Conservation (phyloP, 2,888 invertebrate genomes). For the Pollenia griseotomentosa region DNA sequence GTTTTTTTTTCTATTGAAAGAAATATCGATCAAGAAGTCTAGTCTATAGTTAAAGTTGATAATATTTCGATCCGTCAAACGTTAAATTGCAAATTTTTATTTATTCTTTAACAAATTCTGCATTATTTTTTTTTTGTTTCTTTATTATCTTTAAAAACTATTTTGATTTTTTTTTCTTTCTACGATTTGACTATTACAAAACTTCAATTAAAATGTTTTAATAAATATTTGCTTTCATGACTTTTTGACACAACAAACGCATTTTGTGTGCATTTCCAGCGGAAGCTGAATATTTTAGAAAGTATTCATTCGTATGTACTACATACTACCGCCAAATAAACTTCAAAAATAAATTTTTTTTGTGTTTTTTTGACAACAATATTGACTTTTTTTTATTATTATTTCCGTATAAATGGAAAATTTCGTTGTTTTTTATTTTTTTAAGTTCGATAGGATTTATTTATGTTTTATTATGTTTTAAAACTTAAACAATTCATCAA, state of each 20-base stretch:
- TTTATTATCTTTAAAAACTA: background rate
- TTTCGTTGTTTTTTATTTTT: conserved; percentile 23
- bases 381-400: conserved; percentile 47
- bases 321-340: conserved; percentile 21
- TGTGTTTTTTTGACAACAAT: conserved; percentile 35
- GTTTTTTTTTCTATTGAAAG: no score
- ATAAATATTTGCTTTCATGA: conserved; percentile 35
- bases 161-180: background rate
- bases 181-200: background rate
- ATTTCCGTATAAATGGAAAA: conserved; percentile 66
- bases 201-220: conserved; percentile 37
- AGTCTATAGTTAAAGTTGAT: no score
- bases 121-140: background rate
- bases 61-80: no score
- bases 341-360: conserved; percentile 16
- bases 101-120: background rate
- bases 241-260: conserved; percentile 54
- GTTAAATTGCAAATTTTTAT: no score
- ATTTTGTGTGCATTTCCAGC: conserved; percentile 54
- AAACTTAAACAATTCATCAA: conserved; percentile 54
- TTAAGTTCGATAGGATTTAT: conserved; percentile 32
- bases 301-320: conserved; percentile 46
- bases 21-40: no score
- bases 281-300: conserved; percentile 73
- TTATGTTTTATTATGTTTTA: conserved; percentile 37